Percentiles rank a stretch among this genome's conserved stretches.
These are phyloP conservation scores for Microplitis mediator DNA, from an alignment of 1,140 invertebrate species.

Conservation along the genomic window DNA sequence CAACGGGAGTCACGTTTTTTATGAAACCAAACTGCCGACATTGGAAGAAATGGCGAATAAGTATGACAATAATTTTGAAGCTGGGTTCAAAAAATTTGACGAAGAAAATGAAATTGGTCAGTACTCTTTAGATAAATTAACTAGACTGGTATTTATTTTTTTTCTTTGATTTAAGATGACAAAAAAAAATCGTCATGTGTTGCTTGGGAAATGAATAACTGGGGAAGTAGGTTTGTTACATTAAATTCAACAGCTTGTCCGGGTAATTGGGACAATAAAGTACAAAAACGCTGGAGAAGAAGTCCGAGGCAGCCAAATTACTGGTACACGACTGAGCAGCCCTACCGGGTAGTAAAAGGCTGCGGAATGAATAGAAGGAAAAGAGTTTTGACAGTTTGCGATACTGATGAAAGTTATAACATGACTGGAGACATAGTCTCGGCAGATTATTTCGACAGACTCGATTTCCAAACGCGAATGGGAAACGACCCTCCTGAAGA, in stretches of 20 bases:
- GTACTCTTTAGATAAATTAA: not conserved
- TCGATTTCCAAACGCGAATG: no score
- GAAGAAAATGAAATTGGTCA: not conserved
- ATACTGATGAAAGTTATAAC: not conserved
- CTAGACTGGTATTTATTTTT: not conserved
- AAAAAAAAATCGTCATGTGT: not conserved
- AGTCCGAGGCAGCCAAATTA: not conserved
- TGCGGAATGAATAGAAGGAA: not conserved
- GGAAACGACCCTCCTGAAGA: no score
- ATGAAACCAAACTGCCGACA: not conserved
- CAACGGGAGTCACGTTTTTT: not conserved
- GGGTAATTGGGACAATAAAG: not conserved
- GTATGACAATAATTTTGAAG: not conserved
- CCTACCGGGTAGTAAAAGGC: not conserved
- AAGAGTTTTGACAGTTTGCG: slow-evolving; percentile 3
- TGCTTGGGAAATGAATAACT: not conserved
- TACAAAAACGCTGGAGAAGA: not conserved
- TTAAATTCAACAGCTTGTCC: not conserved
- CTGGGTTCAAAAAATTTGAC: not conserved
- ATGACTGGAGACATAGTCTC: not conserved
- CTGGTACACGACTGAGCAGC: not conserved
- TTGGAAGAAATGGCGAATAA: not conserved
- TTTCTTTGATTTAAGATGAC: not conserved
- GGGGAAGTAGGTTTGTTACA: not conserved
- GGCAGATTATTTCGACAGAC: not conserved